Conservation (phyloP, 2,797 vertebrate genomes). For the Phalloptychus januarius region DNA sequence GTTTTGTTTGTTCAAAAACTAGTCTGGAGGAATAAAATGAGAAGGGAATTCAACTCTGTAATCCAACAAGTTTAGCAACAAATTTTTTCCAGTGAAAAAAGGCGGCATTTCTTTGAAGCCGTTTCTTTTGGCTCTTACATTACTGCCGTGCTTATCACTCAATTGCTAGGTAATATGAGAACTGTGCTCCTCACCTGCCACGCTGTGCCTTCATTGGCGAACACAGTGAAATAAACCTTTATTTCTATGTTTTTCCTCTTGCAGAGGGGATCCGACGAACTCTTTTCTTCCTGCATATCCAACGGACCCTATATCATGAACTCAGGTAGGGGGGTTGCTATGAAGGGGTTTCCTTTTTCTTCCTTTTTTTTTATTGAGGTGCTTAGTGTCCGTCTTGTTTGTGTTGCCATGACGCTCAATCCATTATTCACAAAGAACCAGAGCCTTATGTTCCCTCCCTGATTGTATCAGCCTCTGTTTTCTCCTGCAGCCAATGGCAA, state of each 20-base stretch:
- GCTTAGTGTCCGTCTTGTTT: conserved; percentile 66
- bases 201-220: conserved; percentile 54
- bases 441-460: conserved; percentile 70
- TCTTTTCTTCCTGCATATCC: conserved; percentile 96
- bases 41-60: conserved; percentile 15
- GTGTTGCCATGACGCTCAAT: conserved; percentile 70
- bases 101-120: conserved; percentile 40
- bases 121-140: conserved; percentile 66
- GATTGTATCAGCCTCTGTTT: conserved; percentile 73
- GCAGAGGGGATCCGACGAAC: conserved; percentile 99
- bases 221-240: conserved; percentile 67
- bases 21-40: neutral
- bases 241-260: conserved; percentile 69
- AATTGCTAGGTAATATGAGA: conserved; percentile 70
- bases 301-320: conserved; percentile 99
- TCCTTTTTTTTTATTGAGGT: conserved; percentile 48
- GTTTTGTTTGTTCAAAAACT: neutral
- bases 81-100: conserved; percentile 40
- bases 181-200: conserved; percentile 68
- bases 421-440: conserved; percentile 75
- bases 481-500: conserved; percentile 92
- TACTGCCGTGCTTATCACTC: conserved; percentile 70
- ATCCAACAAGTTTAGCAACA: conserved; percentile 17
- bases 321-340: conserved; percentile 77
- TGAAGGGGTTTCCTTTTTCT: conserved; percentile 30